A percentile compares a stretch with the other conserved stretches of the same genome.
Conservation (phyloP, 2,113 vertebrate genomes). For the Actenoides lindsayi region DNA sequence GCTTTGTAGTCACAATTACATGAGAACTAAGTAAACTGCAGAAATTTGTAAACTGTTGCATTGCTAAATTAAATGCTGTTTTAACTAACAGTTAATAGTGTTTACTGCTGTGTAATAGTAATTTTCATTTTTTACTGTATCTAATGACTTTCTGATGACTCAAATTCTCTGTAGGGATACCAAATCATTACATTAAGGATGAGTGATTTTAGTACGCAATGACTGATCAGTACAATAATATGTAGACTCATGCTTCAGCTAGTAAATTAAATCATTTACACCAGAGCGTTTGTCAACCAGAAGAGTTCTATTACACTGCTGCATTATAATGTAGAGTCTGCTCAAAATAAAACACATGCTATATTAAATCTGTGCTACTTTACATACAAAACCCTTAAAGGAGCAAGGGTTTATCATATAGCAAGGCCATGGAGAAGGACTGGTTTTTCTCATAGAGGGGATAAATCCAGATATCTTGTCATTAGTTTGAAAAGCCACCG, state of each 20-base stretch:
- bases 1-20: conserved; percentile 73
- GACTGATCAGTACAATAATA: conserved; percentile 86
- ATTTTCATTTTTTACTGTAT: conserved; percentile 90
- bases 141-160: conserved; percentile 89
- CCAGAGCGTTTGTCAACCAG: conserved; percentile 75
- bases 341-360: conserved; percentile 72
- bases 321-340: conserved; percentile 71
- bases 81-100: conserved; percentile 90
- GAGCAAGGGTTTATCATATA: neutral
- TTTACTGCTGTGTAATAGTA: conserved; percentile 87
- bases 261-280: conserved; percentile 83
- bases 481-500: neutral
- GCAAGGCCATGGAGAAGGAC: neutral
- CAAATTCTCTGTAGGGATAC: conserved; percentile 86
- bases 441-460: neutral
- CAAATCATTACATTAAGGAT: conserved; percentile 88
- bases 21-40: conserved; percentile 77
- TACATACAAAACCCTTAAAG: conserved; percentile 25
- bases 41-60: conserved; percentile 81
- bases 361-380: conserved; percentile 54
- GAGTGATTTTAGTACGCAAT: conserved; percentile 85
- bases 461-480: neutral
- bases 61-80: conserved; percentile 86
- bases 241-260: conserved; percentile 77
- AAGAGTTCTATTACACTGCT: conserved; percentile 70